Base-by-base conservation (phyloP, 2,113 vertebrate genomes). In the Odobenus rosmarus region DNA sequence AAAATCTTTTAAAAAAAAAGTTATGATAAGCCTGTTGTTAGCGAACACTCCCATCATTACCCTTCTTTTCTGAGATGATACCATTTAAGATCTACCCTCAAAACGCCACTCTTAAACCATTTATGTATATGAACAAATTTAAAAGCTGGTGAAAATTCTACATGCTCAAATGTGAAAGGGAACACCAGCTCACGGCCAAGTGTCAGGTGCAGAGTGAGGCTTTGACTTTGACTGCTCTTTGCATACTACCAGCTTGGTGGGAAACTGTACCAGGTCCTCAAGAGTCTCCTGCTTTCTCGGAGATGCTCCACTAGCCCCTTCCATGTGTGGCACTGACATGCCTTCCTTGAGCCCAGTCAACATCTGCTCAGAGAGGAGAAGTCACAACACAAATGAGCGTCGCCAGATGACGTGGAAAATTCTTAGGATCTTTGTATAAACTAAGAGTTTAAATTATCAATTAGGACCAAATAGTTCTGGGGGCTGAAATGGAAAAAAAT, bases 391-490 rank as follows among this genome's bases (percentile, higher is more conserved):
- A 26, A 74, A 31, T 23, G 36, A 92, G 7, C 5, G 19, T 7
- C n/a, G 77, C 28, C 12, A 9, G 72, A 71, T 59, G 23, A 12
- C 1, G 0, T 21, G 19, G 23, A 51, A 39, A 80, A 77, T 31
- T 83, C 80, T 92, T 77, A 92, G 28, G 76, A 23, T 33, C 19
- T 94, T 74, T 31, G 11, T 61, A 23, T 42, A 69, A 49, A n/a
- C 64, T 14, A 28, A 16, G 10, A 76, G 28, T 77, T 90, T 88
- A 85, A 72, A 51, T 88, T 64, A 81, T 51, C 77, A 57, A 39
- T 77, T 18, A 72, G 1, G 0, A 90, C 21, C 64, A 88, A 92
- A 61, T 31, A 36, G 6, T 93, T 86, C 57, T 0, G 31, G 62
- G 12, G 14, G 2, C 55, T 39, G 42, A 92, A 82, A 72, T 1